Evolutionary conservation across 2,888 invertebrate genomes (phyloP).

Genomic region (Meliscaeva auricollis): DNA sequence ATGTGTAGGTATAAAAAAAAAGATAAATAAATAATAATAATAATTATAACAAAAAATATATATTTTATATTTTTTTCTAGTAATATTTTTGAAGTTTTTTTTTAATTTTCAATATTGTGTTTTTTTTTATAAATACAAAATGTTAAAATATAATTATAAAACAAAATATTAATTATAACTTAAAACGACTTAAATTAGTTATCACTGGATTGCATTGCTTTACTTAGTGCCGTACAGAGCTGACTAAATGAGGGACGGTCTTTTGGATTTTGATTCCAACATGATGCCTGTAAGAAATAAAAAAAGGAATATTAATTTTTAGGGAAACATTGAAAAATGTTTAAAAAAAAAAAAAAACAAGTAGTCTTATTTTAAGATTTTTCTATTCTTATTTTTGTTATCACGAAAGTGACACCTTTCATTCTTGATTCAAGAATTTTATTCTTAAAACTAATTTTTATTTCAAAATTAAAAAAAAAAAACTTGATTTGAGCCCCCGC

Average conservation of each 20-base stretch:
- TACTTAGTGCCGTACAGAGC: conserved; percentile 83
- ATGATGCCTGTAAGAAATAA: conserved; percentile 79
- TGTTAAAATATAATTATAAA: conserved; percentile 45
- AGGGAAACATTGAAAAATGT: neutral
- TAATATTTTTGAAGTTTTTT: conserved; percentile 1
- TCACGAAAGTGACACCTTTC: no score
- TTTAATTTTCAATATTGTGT: neutral
- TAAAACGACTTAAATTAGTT: conserved; percentile 77
- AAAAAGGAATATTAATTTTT: neutral
- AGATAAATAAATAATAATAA: conserved; percentile 47
- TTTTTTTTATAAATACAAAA: conserved; percentile 45
- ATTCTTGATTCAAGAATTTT: no score
- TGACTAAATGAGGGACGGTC: conserved; percentile 84
- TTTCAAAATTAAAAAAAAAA: no score
- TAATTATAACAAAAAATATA: conserved; percentile 11
- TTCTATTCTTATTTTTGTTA: no score
- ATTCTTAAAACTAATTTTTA: no score
- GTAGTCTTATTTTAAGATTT: no score
- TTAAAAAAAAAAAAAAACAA: neutral
- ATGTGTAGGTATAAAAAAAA: neutral
- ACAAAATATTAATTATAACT: conserved; percentile 18
- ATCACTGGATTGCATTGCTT: conserved; percentile 83
- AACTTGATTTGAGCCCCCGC: no score
- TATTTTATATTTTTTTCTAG: conserved; percentile 11
- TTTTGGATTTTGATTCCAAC: conserved; percentile 83